Conservation (phyloP, 2,113 vertebrate genomes). For the Catharus minimus region DNA sequence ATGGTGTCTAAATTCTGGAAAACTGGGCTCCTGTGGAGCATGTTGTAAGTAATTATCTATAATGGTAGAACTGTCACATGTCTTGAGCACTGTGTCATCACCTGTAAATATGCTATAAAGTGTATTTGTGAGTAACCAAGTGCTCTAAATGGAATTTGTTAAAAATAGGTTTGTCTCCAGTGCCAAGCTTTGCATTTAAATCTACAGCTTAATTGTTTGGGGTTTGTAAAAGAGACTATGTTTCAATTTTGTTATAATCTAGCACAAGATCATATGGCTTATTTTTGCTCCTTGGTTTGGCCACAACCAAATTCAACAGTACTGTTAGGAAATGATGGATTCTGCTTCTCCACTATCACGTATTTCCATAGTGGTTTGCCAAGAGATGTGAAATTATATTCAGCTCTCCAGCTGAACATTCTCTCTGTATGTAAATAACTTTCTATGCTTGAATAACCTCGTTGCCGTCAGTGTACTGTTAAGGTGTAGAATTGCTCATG, state of each 20-base stretch:
- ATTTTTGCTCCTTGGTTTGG: background rate
- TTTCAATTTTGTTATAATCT: background rate
- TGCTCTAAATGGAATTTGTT: background rate
- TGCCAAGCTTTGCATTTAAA: background rate
- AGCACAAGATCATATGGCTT: background rate
- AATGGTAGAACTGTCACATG: background rate
- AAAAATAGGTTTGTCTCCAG: background rate
- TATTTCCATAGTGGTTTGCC: background rate
- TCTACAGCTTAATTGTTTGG: background rate
- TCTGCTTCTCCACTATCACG: background rate
- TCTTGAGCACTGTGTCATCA: background rate
- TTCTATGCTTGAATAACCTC: background rate
- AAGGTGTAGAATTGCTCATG: background rate
- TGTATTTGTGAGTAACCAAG: background rate
- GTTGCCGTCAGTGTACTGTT: background rate
- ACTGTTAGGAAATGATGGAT: background rate
- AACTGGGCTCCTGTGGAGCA: fast-evolving
- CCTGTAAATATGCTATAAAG: background rate
- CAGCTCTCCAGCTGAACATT: background rate
- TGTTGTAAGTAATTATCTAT: background rate
- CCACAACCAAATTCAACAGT: background rate
- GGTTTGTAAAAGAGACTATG: background rate
- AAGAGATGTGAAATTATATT: background rate
- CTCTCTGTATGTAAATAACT: background rate
- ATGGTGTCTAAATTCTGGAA: background rate